These are phyloP conservation scores for Hydraecia micacea DNA, from an alignment of 2,888 invertebrate genomes.

Conservation along the genomic window DNA sequence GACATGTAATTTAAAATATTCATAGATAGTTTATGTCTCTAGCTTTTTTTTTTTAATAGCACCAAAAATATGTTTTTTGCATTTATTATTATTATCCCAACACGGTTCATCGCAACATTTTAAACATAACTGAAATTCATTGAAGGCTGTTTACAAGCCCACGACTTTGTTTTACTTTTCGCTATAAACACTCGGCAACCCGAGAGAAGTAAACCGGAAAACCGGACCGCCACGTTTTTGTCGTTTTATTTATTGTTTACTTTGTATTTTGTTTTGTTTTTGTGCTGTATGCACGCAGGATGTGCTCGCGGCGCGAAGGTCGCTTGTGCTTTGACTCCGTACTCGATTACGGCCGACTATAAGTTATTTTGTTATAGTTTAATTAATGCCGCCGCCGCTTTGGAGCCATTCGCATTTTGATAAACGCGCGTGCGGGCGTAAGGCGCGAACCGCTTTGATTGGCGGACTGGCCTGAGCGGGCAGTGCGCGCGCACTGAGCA, in stretches of 20 bases:
- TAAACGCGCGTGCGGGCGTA: constrained; percentile 84
- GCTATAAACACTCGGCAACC: constrained; percentile 70
- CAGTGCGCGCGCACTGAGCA: constrained; percentile 66
- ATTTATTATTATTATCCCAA: constrained; percentile 28
- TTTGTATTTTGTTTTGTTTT: constrained; percentile 73
- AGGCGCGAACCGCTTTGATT: constrained; percentile 86
- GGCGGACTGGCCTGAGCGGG: constrained; percentile 74
- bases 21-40: neutral
- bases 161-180: constrained; percentile 74
- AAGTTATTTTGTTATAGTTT: constrained; percentile 83
- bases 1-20: constrained; percentile 2
- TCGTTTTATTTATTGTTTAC: constrained; percentile 78
- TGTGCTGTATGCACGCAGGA: constrained; percentile 72
- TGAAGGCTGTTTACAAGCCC: constrained; percentile 59
- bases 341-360: constrained; percentile 74
- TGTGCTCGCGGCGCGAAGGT: constrained; percentile 78
- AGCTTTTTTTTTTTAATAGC: constrained; percentile 5
- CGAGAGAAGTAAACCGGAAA: constrained; percentile 81
- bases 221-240: constrained; percentile 80
- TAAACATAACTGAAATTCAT: constrained; percentile 65
- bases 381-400: constrained; percentile 69
- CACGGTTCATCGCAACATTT: constrained; percentile 49
- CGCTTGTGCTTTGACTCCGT: constrained; percentile 74
- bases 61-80: constrained; percentile 12
- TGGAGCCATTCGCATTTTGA: constrained; percentile 81